phyloP scores from a whole-genome alignment of 1,140 invertebrate species.

The Bombus balteatus region DNA sequence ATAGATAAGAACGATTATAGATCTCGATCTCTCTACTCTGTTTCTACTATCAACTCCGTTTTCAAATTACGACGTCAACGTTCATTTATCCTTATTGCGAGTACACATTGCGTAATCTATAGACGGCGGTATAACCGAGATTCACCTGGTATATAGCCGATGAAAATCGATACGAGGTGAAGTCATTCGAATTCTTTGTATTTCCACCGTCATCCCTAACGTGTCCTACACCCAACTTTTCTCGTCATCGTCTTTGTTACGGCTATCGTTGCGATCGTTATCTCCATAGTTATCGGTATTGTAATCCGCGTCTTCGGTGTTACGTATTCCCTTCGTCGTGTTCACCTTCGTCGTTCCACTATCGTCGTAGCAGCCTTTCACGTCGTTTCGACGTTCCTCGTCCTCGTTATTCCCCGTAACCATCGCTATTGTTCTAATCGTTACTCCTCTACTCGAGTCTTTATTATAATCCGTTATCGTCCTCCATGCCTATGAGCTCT shows the following conservation, averaged over 20 bases:
- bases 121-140: too few relatives aligned
- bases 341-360: background rate
- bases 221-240: background rate
- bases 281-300: conserved; percentile 6
- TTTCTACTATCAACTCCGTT: too few relatives aligned
- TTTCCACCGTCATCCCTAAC: background rate
- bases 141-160: background rate
- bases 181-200: conserved; percentile 1
- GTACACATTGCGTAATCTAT: too few relatives aligned
- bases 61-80: too few relatives aligned
- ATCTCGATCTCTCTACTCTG: too few relatives aligned
- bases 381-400: background rate
- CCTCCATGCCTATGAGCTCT: background rate
- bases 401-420: background rate
- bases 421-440: conserved; percentile 38
- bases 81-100: too few relatives aligned
- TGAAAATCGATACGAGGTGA: conserved; percentile 14
- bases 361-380: background rate
- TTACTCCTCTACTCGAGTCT: background rate
- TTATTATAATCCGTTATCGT: conserved; percentile 13
- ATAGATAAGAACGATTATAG: too few relatives aligned
- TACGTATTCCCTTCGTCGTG: background rate
- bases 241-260: conserved; percentile 17
- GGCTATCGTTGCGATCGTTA: conserved; percentile 5
- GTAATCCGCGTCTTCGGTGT: conserved; percentile 9